These are phyloP conservation scores for Colaptes auratus DNA, from an alignment of 2,113 vertebrate species.

Conservation along the genomic window DNA sequence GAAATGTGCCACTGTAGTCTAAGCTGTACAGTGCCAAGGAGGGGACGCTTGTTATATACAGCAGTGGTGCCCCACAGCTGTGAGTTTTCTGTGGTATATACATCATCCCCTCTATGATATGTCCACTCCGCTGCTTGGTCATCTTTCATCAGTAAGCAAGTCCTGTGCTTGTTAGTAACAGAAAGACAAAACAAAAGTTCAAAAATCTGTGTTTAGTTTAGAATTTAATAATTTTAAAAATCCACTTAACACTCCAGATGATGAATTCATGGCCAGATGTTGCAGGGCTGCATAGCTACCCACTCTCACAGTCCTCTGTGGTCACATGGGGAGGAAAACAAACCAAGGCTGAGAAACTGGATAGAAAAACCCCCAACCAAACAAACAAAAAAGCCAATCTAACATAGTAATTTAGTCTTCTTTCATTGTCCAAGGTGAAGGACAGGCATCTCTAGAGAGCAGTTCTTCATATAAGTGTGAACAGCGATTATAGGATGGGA, in stretches of 20 bases:
- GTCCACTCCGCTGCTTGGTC: neutral
- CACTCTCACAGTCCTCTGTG: neutral
- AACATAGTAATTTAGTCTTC: neutral
- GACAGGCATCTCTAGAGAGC: neutral
- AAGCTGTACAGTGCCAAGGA: neutral
- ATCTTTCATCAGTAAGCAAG: neutral
- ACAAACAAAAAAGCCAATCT: neutral
- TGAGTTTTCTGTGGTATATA: neutral
- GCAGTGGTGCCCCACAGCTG: fast-evolving
- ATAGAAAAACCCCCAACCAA: neutral
- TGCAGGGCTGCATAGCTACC: neutral
- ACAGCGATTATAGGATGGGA: neutral
- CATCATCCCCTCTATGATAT: neutral
- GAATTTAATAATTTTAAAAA: neutral
- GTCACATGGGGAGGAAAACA: neutral
- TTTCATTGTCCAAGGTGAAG: neutral
- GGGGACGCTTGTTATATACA: neutral
- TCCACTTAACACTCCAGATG: neutral
- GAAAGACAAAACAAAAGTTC: neutral
- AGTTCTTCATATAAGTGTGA: neutral
- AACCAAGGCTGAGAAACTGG: neutral
- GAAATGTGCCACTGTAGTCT: neutral
- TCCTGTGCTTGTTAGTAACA: neutral
- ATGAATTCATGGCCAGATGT: neutral
- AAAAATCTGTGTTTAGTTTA: neutral